These are phyloP conservation scores for Hycleus cichorii DNA, from an alignment of 1,140 invertebrate species.

Conservation along the genomic window DNA sequence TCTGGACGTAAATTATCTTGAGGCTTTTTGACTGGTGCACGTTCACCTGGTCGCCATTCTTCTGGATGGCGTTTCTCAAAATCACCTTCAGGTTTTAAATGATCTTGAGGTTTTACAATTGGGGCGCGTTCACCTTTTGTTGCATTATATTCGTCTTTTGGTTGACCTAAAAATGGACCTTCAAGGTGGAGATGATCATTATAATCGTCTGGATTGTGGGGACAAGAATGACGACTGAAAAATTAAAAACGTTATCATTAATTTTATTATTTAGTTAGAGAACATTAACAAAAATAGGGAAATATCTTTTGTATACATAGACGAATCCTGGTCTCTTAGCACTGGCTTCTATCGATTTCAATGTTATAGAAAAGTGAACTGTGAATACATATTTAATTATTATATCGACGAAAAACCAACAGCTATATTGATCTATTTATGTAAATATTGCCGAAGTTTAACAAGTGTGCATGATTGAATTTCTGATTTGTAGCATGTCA, in stretches of 20 bases:
- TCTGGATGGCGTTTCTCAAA: conserved; percentile 40
- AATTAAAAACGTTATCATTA: conserved; percentile 13
- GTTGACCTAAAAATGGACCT: conserved; percentile 47
- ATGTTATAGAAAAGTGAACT: too few species aligned
- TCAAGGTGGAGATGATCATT: conserved; percentile 50
- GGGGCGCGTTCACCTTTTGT: conserved; percentile 43
- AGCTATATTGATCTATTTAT: not conserved
- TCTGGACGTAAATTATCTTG: conserved; percentile 56
- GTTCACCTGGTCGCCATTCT: conserved; percentile 35
- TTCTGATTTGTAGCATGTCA: too few species aligned
- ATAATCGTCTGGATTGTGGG: conserved; percentile 41
- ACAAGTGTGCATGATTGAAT: too few species aligned
- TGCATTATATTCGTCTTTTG: conserved; percentile 48
- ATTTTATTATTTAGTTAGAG: not conserved
- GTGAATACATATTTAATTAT: not conserved
- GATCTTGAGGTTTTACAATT: conserved; percentile 49
- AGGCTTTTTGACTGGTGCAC: conserved; percentile 41
- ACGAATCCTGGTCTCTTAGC: conserved; percentile 5
- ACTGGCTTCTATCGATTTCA: not conserved
- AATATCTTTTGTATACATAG: conserved; percentile 3
- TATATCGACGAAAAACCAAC: not conserved
- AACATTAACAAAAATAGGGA: too few species aligned
- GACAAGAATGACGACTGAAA: conserved; percentile 48
- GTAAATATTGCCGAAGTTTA: not conserved
- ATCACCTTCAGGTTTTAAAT: conserved; percentile 49